These are phyloP conservation scores for Micrasema minimum DNA, from an alignment of 1,140 invertebrate species.

Conservation along the genomic window DNA sequence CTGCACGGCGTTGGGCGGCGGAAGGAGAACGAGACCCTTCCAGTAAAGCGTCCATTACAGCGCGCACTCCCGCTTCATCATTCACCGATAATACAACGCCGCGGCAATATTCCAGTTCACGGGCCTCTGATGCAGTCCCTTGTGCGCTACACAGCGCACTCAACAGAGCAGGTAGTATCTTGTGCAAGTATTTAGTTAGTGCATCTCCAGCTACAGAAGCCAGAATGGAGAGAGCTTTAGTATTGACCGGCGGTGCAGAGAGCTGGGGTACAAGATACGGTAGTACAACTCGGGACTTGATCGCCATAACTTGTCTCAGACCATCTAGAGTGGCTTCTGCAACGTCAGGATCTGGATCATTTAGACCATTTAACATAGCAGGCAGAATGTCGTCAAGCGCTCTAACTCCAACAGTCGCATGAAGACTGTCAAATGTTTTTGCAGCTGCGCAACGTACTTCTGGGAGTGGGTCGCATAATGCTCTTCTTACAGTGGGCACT, in stretches of 20 bases:
- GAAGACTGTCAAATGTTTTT: constrained; percentile 95
- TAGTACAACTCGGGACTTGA: constrained; percentile 94
- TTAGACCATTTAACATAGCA: constrained; percentile 85
- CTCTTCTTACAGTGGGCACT: constrained; percentile 96
- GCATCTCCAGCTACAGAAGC: constrained; percentile 94
- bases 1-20: constrained; percentile 76
- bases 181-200: constrained; percentile 89
- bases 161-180: constrained; percentile 91
- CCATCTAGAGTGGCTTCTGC: constrained; percentile 93
- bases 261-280: constrained; percentile 96
- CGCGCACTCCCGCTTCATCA: constrained; percentile 87
- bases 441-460: constrained; percentile 95
- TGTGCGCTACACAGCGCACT: constrained; percentile 79
- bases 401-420: constrained; percentile 91
- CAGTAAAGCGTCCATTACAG: constrained; percentile 92
- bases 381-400: constrained; percentile 98
- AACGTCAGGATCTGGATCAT: constrained; percentile 77
- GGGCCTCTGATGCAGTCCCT: constrained; percentile 75
- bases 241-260: constrained; percentile 88
- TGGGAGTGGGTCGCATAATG: constrained; percentile 91
- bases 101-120: constrained; percentile 93
- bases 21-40: constrained; percentile 77
- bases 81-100: constrained; percentile 90
- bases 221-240: constrained; percentile 90
- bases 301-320: constrained; percentile 94